Evolutionary conservation across 2,113 vertebrate genomes (phyloP), one percentile per base, ranked within the genome.

Genomic region (Sinocyclocheilus grahami): DNA sequence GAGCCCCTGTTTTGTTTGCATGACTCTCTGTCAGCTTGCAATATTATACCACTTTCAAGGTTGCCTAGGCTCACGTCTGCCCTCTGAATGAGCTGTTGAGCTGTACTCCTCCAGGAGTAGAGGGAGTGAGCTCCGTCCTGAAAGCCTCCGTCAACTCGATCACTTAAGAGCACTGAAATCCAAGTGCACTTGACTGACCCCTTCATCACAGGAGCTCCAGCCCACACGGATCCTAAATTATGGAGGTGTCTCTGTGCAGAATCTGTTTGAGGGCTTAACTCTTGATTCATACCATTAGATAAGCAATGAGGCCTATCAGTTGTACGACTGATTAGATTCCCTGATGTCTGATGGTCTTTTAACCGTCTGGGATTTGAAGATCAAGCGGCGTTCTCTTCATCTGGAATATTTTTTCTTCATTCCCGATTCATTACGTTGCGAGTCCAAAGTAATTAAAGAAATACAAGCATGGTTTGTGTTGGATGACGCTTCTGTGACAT

Each of bases 241-340:
- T 83, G 62, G 78, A 33, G 18, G 42, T 82, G 30, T 84, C 80
- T 79, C 62, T 82, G 65, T 55, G 24, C 77, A 16, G 60, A 16
- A 75, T 58, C 62, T 82, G 33, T 78, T 42, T 60, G 58, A 79
- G 71, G 78, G 84, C 69, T 81, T 60, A 81, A 33, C 18, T 71
- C n/a, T 78, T 83, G 76, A 87, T 83, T 86, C 79, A 83, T 80
- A 62, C 67, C 75, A 72, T 89, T 62, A 67, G 83, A 89, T 89
- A 87, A 87, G 79, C 53, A 71, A 78, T 65, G 63, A 60, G 10
- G 65, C 83, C 71, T n/a, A 79, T 87, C 65, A 58, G 71, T 80
- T 87, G 60, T 83, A 83, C 37, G 53, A 77, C 83, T 67, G 86
- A 83, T 87, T 82, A 30, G 78, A 82, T 85, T 71, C 14, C 8